Base-by-base conservation (phyloP, 2,888 invertebrate species). In the Platycnemis pennipes region DNA sequence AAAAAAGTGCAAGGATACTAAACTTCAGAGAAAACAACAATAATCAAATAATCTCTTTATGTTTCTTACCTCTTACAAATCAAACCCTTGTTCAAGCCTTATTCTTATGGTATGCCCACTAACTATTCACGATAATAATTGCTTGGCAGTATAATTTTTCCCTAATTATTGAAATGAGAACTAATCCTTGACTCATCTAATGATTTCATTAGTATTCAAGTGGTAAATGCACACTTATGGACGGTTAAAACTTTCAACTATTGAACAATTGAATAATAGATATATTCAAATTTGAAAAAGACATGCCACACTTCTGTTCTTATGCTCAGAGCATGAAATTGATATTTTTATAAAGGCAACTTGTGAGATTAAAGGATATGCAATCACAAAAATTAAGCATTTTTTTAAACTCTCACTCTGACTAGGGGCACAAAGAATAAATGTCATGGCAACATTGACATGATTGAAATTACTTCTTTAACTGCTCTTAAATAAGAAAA, bases 71-170 rank as follows among this genome's bases (percentile, higher is more conserved):
- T 77, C n/a, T 13, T 44, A 69, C 45, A n/a, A 63, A 91, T 56
- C 42, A 56, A 13, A 11, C 19, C 26, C n/a, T 63, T n/a, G 63
- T 91, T 87, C 26, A 26, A 44, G 44, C 44, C 42, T 45, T 44
- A 63, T 16, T 11, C 63, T 63, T 16, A 91, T 91, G 63, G 91
- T 91, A 91, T 91, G 91, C 91, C 91, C n/a, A 91, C 91, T 63
- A 91, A 87, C 44, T 87, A 87, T 87, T 87, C 87, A 91, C 45
- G 91, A 91, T 91, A 44, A 63, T 37, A 63, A 91, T 44, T 69
- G 49, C 49, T 31, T 88, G 91, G 56, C 44, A 91, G 91, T 91
- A 45, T 44, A 91, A 37, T 77, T 31, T 77, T 31, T 37, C 63
- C 45, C 56, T 44, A 26, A 16, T 44, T 13, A 63, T 53, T 44